These are phyloP conservation scores for Chlamydotis undulata DNA, from an alignment of 2,113 vertebrate genomes.

Conservation along the genomic window DNA sequence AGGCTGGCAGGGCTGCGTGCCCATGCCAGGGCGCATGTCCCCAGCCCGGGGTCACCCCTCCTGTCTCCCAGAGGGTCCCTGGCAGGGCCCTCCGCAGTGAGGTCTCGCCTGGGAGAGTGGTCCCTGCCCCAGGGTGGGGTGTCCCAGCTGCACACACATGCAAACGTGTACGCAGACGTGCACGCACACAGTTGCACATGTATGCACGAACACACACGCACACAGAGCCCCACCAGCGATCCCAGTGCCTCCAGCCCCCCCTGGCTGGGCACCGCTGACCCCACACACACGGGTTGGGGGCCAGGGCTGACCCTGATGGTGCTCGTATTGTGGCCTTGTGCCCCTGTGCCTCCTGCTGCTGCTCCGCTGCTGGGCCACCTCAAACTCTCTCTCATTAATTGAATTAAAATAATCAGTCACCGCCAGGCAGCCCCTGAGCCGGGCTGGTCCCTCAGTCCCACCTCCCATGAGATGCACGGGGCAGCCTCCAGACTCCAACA, in stretches of 20 bases:
- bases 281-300: not conserved
- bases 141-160: not conserved
- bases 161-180: too few relatives aligned
- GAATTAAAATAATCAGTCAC: not conserved
- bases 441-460: not conserved
- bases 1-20: not conserved
- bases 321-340: not conserved
- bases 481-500: not conserved
- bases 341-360: not conserved
- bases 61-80: not conserved
- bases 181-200: not conserved
- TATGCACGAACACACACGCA: too few relatives aligned
- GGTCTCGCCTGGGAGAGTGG: not conserved
- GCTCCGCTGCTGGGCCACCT: not conserved
- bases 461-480: rapidly evolving
- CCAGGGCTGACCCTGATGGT: not conserved
- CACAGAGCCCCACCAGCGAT: too few relatives aligned
- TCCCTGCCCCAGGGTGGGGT: not conserved
- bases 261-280: not conserved
- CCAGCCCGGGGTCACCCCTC: not conserved
- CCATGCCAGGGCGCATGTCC: rapidly evolving
- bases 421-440: not conserved
- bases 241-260: not conserved
- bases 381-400: not conserved
- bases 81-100: rapidly evolving